These are phyloP conservation scores for Sympetrum striolatum DNA, from an alignment of 2,888 invertebrate species.

Conservation along the genomic window DNA sequence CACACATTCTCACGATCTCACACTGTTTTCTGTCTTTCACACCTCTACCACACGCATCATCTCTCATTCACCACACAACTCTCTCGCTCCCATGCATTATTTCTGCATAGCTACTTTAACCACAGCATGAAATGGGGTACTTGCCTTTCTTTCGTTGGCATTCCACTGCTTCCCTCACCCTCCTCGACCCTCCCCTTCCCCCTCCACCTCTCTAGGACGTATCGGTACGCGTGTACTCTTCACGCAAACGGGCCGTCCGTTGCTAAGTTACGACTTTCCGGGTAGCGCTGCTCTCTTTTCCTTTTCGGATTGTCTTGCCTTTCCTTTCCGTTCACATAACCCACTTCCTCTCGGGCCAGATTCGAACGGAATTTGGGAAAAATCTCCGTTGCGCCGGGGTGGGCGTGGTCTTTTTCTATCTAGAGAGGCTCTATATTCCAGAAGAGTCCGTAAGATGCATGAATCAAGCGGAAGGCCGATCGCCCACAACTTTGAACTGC, in stretches of 20 bases:
- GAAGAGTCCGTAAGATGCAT: neutral
- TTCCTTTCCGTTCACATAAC: neutral
- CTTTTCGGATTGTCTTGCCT: neutral
- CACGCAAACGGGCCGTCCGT: neutral
- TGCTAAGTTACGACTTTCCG: neutral
- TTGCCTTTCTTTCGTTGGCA: slow-evolving; percentile 10
- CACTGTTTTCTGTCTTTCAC: neutral
- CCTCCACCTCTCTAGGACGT: neutral
- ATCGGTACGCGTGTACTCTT: slow-evolving; percentile 12
- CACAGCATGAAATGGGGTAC: neutral
- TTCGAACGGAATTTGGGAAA: neutral
- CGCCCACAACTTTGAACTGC: neutral
- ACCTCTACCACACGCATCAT: neutral
- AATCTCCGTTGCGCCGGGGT: neutral
- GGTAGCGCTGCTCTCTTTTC: neutral
- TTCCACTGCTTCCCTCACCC: neutral
- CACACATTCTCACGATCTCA: neutral
- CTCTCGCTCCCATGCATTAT: neutral
- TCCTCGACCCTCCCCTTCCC: neutral
- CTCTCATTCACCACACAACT: neutral
- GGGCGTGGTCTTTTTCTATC: neutral
- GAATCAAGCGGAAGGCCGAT: neutral
- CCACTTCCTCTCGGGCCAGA: neutral
- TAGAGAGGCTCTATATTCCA: neutral
- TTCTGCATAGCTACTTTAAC: neutral